Percentiles rank a stretch among this genome's conserved stretches.
Evolutionary conservation across 2,888 invertebrate genomes (phyloP).

Genomic region (Apodemia zela): DNA sequence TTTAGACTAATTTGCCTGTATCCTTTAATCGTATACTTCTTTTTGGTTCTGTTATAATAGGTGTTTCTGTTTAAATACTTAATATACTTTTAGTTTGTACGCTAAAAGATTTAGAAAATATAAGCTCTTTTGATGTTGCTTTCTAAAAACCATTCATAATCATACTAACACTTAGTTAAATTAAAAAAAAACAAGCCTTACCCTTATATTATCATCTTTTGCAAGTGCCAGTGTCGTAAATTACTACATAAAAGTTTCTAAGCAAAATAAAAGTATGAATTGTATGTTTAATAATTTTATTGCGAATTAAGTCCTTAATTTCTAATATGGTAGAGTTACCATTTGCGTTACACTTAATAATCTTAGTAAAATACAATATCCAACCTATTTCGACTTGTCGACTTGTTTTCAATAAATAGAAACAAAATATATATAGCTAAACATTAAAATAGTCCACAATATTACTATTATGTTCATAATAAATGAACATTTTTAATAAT

Average conservation of each 20-base stretch:
- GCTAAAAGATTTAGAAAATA: too few relatives aligned
- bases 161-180: too few relatives aligned
- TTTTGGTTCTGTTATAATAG: too few relatives aligned
- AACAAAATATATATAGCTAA: slow-evolving; percentile 14
- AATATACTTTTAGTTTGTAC: too few relatives aligned
- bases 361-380: slow-evolving; percentile 21
- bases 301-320: slow-evolving; percentile 60
- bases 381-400: slow-evolving; percentile 16
- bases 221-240: background rate
- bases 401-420: slow-evolving; percentile 21
- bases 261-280: slow-evolving; percentile 56
- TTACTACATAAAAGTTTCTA: background rate
- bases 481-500: background rate
- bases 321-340: slow-evolving; percentile 46
- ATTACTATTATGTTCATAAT: slow-evolving; percentile 10
- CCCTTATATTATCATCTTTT: background rate
- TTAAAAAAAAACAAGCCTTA: background rate
- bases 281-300: slow-evolving; percentile 59
- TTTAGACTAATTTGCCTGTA: too few relatives aligned
- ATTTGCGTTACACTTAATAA: slow-evolving; percentile 38
- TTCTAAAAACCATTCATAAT: too few relatives aligned
- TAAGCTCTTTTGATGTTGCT: too few relatives aligned
- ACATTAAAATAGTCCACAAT: slow-evolving; percentile 11
- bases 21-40: too few relatives aligned
- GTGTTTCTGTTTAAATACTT: too few relatives aligned